These are phyloP conservation scores for Drosophila bifasciata DNA, from an alignment of 1,140 invertebrate genomes.

Conservation along the genomic window DNA sequence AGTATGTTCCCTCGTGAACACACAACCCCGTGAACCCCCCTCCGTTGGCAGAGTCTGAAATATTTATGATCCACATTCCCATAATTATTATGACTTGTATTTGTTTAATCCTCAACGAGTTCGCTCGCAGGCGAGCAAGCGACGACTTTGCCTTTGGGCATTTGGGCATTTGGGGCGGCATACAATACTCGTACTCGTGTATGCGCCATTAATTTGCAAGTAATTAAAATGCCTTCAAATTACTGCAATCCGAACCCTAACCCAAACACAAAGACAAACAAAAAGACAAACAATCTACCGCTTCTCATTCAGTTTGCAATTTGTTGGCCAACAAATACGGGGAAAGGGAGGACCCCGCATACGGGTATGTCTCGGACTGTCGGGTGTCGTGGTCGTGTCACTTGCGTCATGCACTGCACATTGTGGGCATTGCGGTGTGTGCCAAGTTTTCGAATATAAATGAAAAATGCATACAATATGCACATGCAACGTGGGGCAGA, in stretches of 20 bases:
- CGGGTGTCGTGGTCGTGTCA: constrained; percentile 53
- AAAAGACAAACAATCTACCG: constrained; percentile 28
- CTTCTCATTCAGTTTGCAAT: constrained; percentile 41
- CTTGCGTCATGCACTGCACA: constrained; percentile 75
- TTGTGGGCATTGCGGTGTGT: constrained; percentile 58
- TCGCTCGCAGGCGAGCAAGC: constrained; percentile 18
- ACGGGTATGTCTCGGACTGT: constrained; percentile 17
- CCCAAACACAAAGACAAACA: constrained; percentile 26
- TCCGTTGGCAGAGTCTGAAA: constrained; percentile 6
- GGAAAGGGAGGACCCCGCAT: constrained; percentile 2
- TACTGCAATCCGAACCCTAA: constrained; percentile 54
- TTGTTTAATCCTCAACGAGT: constrained; percentile 28
- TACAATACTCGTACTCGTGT: too few relatives aligned
- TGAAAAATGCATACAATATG: constrained; percentile 69
- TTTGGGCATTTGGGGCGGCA: too few relatives aligned
- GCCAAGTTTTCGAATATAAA: constrained; percentile 77
- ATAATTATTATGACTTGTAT: constrained; percentile 67
- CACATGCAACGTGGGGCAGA: not conserved
- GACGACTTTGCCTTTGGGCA: constrained; percentile 29
- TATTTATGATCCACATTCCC: constrained; percentile 56
- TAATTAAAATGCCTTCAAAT: constrained; percentile 72
- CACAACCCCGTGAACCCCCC: constrained; percentile 3
- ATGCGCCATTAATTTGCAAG: constrained; percentile 71
- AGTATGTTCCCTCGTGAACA: constrained; percentile 51
- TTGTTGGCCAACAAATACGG: constrained; percentile 56